Percentiles rank a stretch among this genome's conserved stretches.
Evolutionary conservation across 2,797 vertebrate genomes (phyloP).

Genomic region (Squalus acanthias): DNA sequence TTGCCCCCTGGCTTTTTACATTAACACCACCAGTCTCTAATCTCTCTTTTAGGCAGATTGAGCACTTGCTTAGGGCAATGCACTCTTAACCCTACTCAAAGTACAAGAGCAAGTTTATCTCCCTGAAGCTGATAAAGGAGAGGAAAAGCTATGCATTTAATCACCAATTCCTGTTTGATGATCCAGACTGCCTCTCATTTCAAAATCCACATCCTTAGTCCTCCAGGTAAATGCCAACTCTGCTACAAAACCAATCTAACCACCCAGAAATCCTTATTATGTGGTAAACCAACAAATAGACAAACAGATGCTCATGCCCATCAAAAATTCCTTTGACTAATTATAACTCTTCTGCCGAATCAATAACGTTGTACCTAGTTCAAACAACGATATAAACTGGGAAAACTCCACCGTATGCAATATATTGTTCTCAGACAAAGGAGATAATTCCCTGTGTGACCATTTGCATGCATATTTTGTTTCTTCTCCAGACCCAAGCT

Average conservation of each 20-base stretch:
- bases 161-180: neutral
- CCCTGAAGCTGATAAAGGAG: neutral
- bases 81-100: neutral
- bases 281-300: neutral
- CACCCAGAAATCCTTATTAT: neutral
- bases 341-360: neutral
- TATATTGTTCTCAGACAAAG: neutral
- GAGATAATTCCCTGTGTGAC: too few relatives aligned
- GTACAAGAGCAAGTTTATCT: neutral
- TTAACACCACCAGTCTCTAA: neutral
- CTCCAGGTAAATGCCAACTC: neutral
- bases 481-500: neutral
- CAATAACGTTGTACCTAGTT: neutral
- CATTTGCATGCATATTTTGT: neutral
- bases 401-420: neutral
- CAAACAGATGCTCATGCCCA: neutral
- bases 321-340: neutral
- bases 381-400: neutral
- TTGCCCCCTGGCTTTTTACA: neutral
- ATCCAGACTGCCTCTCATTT: neutral
- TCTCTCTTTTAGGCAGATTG: neutral
- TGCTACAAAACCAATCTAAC: neutral
- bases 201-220: neutral
- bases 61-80: neutral
- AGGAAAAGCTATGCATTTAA: neutral